Percentiles rank a stretch among this genome's conserved stretches.
Evolutionary conservation across 2,888 invertebrate species (phyloP).

Genomic region (Dromius quadrimaculatus): DNA sequence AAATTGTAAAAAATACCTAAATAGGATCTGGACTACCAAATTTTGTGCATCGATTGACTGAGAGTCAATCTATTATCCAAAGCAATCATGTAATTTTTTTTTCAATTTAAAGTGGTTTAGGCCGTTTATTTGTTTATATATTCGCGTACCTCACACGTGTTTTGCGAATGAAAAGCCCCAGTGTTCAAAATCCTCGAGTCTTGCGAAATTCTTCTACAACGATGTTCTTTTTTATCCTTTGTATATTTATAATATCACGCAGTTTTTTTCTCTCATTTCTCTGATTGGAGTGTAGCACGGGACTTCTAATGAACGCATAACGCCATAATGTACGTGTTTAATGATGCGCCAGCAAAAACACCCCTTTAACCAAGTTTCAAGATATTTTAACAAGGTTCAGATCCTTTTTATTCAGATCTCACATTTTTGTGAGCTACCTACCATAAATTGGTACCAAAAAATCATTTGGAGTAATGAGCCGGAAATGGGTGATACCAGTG

Average conservation of each 20-base stretch:
- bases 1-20: too few relatives aligned
- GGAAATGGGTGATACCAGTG: conserved; percentile 57
- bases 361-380: conserved; percentile 27
- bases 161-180: conserved; percentile 22
- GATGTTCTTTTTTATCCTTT: background rate
- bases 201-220: background rate
- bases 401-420: background rate
- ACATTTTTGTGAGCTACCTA: conserved; percentile 51
- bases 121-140: background rate
- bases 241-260: background rate
- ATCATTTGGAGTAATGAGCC: conserved; percentile 59
- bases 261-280: conserved; percentile 26
- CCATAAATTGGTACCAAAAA: conserved; percentile 59
- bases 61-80: background rate
- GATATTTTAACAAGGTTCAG: background rate
- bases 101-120: background rate
- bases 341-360: conserved; percentile 46
- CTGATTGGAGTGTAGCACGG: conserved; percentile 31
- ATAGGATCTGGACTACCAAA: background rate
- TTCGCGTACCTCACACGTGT: background rate
- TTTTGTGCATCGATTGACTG: background rate
- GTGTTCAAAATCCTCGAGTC: too few relatives aligned
- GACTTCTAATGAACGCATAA: conserved; percentile 42
- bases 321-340: conserved; percentile 36
- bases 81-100: background rate